Percentiles rank a stretch among this genome's conserved stretches.
Evolutionary conservation across 2,888 invertebrate species (phyloP).

Genomic region (Leptinotarsa tumamoca): DNA sequence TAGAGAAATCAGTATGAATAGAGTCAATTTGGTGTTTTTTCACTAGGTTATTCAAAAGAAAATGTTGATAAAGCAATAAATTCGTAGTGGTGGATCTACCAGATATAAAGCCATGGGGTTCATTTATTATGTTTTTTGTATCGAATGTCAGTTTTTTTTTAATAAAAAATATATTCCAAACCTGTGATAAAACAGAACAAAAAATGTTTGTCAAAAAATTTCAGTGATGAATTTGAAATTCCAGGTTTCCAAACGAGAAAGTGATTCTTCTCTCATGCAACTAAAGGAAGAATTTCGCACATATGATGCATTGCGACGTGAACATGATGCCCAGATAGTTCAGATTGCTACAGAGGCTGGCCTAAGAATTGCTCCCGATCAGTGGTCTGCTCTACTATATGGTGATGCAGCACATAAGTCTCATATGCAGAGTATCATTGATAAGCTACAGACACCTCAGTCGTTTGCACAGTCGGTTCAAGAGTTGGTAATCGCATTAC

Average conservation of each 20-base stretch:
- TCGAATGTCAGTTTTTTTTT: too few species aligned
- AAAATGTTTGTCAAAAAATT: neutral
- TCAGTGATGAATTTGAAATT: neutral
- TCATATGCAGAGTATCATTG: constrained; percentile 95
- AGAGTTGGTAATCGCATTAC: constrained; percentile 90
- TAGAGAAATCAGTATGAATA: too few species aligned
- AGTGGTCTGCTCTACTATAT: constrained; percentile 96
- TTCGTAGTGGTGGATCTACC: too few species aligned
- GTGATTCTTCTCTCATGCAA: constrained; percentile 98
- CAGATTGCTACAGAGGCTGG: constrained; percentile 98
- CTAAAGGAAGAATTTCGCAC: constrained; percentile 96
- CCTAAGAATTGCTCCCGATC: constrained; percentile 95
- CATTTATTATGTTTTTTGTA: too few species aligned
- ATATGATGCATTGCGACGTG: constrained; percentile 91
- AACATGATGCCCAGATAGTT: constrained; percentile 98
- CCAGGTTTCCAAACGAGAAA: constrained; percentile 94
- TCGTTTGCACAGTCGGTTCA: constrained; percentile 92
- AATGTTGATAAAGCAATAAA: too few species aligned
- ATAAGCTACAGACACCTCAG: constrained; percentile 93
- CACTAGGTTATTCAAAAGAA: too few species aligned
- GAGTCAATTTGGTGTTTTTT: too few species aligned
- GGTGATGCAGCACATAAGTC: constrained; percentile 96
- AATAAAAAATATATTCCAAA: too few species aligned
- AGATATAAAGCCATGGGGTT: too few species aligned
- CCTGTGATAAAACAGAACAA: too few species aligned